phyloP scores from a whole-genome alignment of 2,113 vertebrate species.

The Cephalopterus ornatus region DNA sequence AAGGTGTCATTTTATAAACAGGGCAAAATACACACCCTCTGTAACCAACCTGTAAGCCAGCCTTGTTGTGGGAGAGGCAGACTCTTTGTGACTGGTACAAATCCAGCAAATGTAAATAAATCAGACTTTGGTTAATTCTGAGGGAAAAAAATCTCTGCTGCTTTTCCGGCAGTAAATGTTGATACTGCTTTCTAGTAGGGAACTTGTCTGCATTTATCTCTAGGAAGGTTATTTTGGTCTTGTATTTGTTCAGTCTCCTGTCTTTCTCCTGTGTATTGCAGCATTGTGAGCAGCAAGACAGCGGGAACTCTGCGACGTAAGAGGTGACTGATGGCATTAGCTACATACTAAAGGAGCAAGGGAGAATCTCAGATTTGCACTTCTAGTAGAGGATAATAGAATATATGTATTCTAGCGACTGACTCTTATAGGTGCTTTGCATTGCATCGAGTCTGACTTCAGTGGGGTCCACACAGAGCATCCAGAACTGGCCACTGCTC shows the following conservation, averaged over 20 bases:
- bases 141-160: background rate
- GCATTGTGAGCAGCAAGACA: background rate
- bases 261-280: background rate
- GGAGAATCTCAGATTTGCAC: background rate
- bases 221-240: background rate
- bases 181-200: accelerated
- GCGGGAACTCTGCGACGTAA: background rate
- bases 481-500: background rate
- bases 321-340: background rate
- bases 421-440: background rate
- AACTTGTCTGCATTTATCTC: background rate
- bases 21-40: background rate
- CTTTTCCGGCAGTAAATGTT: background rate
- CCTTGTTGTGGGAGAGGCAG: accelerated
- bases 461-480: background rate
- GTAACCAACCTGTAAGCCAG: background rate
- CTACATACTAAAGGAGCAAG: background rate
- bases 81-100: background rate
- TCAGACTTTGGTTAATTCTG: background rate
- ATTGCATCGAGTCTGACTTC: background rate
- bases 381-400: background rate
- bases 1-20: background rate
- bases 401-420: background rate
- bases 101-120: background rate
- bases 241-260: background rate